Base-by-base conservation (phyloP, 2,797 vertebrate species). In the Phoxinus dragarum region DNA sequence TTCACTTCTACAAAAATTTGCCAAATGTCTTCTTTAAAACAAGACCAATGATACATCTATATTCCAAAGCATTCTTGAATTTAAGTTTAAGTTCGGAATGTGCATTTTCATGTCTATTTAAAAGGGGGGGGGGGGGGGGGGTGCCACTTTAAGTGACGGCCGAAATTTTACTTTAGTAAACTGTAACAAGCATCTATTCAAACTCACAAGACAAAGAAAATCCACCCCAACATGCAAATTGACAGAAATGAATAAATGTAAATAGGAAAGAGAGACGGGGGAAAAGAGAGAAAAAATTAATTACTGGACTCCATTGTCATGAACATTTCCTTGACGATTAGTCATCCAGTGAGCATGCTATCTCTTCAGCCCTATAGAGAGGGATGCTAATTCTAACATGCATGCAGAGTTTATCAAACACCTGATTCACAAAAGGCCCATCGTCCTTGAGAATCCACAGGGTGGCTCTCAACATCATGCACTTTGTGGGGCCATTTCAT, bases 401-500 rank as follows among this genome's bases (percentile, higher is more conserved):
- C 49, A 56, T 40, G 47, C 14, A 31, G 40, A 47, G 54, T 74
- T 64, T 64, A 69, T 73, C 38, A 61, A 82, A 82, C 52, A 81
- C 27, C 54, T 38, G 19, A 38, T 71, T 9, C 54, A 82, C 40
- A 64, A 74, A 82, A 74, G 54, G 12, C 27, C 67, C 19, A 56
- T 52, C 34, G 5, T 81, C 47, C 69, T 47, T 74, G 54, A 82
- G 38, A 47, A 31, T 49, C 67, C n/a, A 56, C 54, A 47, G 8
- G 27, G 12, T 74, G 69, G 17, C 40, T 82, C 54, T 73, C 10
- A 11, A 73, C 34, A 76, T 36, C 21, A 36, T 17, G 49, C 68
- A 40, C n/a, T 61, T 82, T 34, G 80, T 82, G 19, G 40, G 34
- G 72, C 16, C 36, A 34, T 66, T 31, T 47, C 8, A 47, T 14